These are phyloP conservation scores for Rotaria socialis DNA, from an alignment of 2,888 invertebrate genomes.

Conservation along the genomic window DNA sequence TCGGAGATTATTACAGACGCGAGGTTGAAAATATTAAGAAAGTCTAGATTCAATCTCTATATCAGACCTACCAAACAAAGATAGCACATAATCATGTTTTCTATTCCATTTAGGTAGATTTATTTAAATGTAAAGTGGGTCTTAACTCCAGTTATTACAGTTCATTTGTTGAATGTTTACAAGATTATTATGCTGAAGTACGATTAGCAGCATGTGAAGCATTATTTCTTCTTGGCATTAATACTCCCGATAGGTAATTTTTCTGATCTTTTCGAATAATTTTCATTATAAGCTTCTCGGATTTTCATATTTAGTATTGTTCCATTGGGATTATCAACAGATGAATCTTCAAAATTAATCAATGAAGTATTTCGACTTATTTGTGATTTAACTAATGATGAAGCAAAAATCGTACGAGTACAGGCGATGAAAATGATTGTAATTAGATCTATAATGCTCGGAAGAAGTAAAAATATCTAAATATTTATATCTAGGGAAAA, in stretches of 20 bases:
- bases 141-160: neutral
- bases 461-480: too few relatives aligned
- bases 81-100: too few relatives aligned
- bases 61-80: too few relatives aligned
- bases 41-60: too few relatives aligned
- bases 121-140: conserved; percentile 31
- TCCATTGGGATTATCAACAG: neutral
- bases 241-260: neutral
- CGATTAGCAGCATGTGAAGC: conserved; percentile 31
- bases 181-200: conserved; percentile 30
- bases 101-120: neutral
- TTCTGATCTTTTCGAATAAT: too few relatives aligned
- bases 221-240: neutral
- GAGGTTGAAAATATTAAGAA: too few relatives aligned
- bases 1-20: too few relatives aligned
- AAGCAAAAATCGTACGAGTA: conserved; percentile 26
- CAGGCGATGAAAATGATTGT: conserved; percentile 33
- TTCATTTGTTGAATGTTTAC: conserved; percentile 35
- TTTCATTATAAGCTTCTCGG: neutral
- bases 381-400: conserved; percentile 33
- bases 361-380: conserved; percentile 30
- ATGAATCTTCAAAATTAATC: conserved; percentile 33
- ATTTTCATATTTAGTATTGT: neutral
- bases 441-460: neutral
- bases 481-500: neutral